Evolutionary conservation across 2,113 vertebrate species (phyloP).

Genomic region (Tor tambroides): DNA sequence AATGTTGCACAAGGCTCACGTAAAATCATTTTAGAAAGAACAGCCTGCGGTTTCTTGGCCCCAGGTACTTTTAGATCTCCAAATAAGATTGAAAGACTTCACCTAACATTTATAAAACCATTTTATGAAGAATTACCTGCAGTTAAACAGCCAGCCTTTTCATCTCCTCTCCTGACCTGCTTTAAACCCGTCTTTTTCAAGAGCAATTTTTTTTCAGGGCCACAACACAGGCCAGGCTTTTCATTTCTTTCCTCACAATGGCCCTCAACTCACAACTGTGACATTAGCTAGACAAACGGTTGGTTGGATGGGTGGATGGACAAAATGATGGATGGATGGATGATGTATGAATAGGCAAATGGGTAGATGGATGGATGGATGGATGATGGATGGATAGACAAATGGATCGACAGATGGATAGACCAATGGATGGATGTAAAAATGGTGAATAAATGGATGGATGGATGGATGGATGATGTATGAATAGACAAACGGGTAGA

Average conservation of each 20-base stretch:
- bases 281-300: constrained; percentile 47
- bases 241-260: constrained; percentile 32
- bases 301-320: not conserved
- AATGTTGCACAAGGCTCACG: constrained; percentile 3
- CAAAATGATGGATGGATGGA: too few species aligned
- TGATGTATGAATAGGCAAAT: too few species aligned
- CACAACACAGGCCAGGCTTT: constrained; percentile 9
- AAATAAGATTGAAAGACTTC: constrained; percentile 5
- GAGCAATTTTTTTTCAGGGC: not conserved
- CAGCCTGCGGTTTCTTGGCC: constrained; percentile 29
- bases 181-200: not conserved
- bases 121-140: constrained; percentile 26
- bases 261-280: constrained; percentile 24
- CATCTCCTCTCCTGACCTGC: constrained; percentile 11
- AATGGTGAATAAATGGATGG: too few species aligned
- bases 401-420: too few species aligned
- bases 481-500: too few species aligned
- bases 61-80: not conserved
- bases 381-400: too few species aligned
- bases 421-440: too few species aligned
- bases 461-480: too few species aligned
- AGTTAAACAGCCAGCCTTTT: constrained; percentile 5
- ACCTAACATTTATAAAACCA: constrained; percentile 22
- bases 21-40: constrained; percentile 28
- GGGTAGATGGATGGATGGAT: too few species aligned